phyloP scores from a whole-genome alignment of 2,797 vertebrate species.

The Cheirogaleus major region DNA sequence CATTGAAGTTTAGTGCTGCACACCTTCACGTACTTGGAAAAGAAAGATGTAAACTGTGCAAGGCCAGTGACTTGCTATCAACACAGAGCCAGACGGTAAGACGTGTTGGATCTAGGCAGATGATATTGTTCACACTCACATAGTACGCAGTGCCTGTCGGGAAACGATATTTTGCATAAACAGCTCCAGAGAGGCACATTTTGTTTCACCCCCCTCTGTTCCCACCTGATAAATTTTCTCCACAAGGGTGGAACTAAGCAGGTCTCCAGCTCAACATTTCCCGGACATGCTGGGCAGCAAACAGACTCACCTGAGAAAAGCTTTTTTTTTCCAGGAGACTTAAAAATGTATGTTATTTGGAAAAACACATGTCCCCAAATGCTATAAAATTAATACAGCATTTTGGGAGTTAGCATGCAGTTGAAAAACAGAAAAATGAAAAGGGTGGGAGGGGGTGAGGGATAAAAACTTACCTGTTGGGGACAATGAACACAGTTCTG shows the following conservation, averaged over 20 bases:
- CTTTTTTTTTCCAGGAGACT: neutral
- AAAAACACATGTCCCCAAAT: neutral
- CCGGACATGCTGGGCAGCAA: neutral
- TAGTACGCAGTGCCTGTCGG: fast-evolving
- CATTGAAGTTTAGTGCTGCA: fast-evolving
- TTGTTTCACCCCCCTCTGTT: fast-evolving
- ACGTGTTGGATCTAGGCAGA: neutral
- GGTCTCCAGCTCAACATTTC: neutral
- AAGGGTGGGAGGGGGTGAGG: neutral
- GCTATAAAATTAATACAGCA: neutral
- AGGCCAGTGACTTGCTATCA: neutral
- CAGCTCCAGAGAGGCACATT: neutral
- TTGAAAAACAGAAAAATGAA: neutral
- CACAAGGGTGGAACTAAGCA: neutral
- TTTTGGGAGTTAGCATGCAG: neutral
- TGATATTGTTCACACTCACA: too few relatives aligned
- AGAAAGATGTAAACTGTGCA: fast-evolving
- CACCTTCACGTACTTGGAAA: neutral
- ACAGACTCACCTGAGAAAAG: neutral
- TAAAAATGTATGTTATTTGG: neutral
- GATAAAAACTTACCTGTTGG: neutral
- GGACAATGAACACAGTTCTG: neutral
- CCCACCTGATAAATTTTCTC: neutral
- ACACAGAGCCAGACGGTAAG: neutral
- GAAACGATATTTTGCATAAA: neutral